Conservation (phyloP, 2,888 invertebrate species). For the Agonum fuliginosum region DNA sequence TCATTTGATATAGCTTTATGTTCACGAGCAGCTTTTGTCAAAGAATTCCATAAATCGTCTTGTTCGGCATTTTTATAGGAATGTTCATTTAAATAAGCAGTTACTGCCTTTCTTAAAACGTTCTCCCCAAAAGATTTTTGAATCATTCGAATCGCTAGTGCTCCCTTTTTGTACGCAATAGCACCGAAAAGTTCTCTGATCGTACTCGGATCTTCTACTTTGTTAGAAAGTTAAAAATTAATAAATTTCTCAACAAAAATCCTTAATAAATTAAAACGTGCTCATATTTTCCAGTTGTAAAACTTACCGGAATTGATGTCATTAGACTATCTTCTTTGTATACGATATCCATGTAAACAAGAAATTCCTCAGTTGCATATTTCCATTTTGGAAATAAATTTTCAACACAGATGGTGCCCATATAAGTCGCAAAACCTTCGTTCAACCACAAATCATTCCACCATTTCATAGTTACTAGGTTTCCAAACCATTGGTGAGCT, state of each 20-base stretch:
- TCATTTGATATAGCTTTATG: constrained; percentile 73
- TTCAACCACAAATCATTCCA: constrained; percentile 89
- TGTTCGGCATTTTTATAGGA: constrained; percentile 86
- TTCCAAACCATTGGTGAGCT: constrained; percentile 87
- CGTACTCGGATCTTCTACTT: constrained; percentile 84
- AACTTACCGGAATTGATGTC: constrained; percentile 81
- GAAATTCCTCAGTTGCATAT: constrained; percentile 76
- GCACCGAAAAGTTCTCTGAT: constrained; percentile 90
- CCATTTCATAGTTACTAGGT: constrained; percentile 89
- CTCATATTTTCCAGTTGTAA: not conserved
- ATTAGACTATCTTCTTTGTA: constrained; percentile 82
- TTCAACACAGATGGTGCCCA: constrained; percentile 76
- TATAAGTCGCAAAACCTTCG: constrained; percentile 85
- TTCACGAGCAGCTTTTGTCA: constrained; percentile 77
- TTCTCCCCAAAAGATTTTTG: constrained; percentile 87
- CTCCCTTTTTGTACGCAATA: constrained; percentile 90
- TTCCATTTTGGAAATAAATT: constrained; percentile 82
- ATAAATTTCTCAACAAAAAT: not conserved
- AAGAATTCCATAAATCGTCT: constrained; percentile 88
- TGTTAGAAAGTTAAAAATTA: constrained; percentile 77
- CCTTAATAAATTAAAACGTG: constrained; percentile 69
- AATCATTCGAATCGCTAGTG: constrained; percentile 94
- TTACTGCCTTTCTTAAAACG: constrained; percentile 81
- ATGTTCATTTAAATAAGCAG: constrained; percentile 79
- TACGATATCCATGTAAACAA: constrained; percentile 77